Percentiles rank a stretch among this genome's conserved stretches.
phyloP scores from a whole-genome alignment of 2,113 vertebrate genomes.

The Lutjanus erythropterus region DNA sequence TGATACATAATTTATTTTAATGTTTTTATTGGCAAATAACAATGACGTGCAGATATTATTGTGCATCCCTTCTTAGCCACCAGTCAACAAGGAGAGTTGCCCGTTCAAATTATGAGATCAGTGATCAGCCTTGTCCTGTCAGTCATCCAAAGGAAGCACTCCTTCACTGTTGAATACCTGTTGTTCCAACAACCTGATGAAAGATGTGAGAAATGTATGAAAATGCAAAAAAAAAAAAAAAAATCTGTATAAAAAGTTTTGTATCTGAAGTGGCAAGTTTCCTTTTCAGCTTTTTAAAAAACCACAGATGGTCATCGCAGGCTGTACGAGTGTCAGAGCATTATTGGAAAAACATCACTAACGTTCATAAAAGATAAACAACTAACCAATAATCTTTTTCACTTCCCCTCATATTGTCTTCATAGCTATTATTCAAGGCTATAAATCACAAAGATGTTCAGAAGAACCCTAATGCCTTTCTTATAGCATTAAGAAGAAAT shows the following conservation, averaged over 20 bases:
- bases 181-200: neutral
- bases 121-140: constrained; percentile 6
- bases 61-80: too few relatives aligned
- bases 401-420: constrained; percentile 41
- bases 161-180: neutral
- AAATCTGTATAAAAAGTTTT: too few relatives aligned
- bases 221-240: constrained; percentile 1
- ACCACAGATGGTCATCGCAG: neutral
- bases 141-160: constrained; percentile 8
- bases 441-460: constrained; percentile 48
- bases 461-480: constrained; percentile 70
- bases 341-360: constrained; percentile 2
- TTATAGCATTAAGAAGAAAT: constrained; percentile 59
- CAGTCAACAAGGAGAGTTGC: neutral
- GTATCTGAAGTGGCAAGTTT: neutral
- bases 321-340: neutral
- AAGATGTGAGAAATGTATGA: constrained; percentile 8
- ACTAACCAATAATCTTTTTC: neutral
- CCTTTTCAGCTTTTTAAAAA: neutral
- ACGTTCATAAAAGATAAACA: neutral
- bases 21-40: too few relatives aligned
- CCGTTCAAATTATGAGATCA: constrained; percentile 5
- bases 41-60: too few relatives aligned
- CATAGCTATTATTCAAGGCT: constrained; percentile 25
- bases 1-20: too few relatives aligned